A percentile compares a stretch with the other conserved stretches of the same genome.
These are phyloP conservation scores for Gobionotothen gibberifrons DNA, from an alignment of 2,797 vertebrate species.

Conservation along the genomic window DNA sequence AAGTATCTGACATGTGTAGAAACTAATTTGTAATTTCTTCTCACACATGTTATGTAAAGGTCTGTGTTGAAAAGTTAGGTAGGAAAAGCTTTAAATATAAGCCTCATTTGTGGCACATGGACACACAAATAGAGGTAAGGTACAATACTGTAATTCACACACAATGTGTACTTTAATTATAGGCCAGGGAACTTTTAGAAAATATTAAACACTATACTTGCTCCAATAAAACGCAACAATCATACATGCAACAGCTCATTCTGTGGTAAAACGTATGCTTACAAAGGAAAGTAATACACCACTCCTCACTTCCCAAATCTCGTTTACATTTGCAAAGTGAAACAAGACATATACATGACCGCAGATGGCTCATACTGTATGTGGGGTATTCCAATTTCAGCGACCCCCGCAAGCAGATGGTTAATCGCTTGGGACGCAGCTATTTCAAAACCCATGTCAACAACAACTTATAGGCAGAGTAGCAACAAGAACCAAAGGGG, in stretches of 20 bases:
- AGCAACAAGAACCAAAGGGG: slow-evolving; percentile 38
- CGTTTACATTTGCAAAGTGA: slow-evolving; percentile 53
- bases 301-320: neutral
- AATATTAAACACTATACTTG: slow-evolving; percentile 8
- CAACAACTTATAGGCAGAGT: slow-evolving; percentile 61
- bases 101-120: neutral
- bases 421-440: slow-evolving; percentile 62
- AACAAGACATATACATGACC: slow-evolving; percentile 47
- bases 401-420: slow-evolving; percentile 72
- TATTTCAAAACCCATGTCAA: slow-evolving; percentile 79
- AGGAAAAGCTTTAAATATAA: neutral
- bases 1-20: slow-evolving; percentile 5
- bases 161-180: slow-evolving; percentile 10
- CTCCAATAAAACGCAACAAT: slow-evolving; percentile 23
- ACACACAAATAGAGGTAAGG: slow-evolving; percentile 2
- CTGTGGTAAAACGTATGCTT: slow-evolving; percentile 17
- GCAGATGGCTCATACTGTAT: slow-evolving; percentile 41
- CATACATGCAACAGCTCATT: slow-evolving; percentile 22
- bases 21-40: slow-evolving; percentile 7
- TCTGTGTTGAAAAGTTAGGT: neutral
- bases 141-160: slow-evolving; percentile 2
- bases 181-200: neutral
- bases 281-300: slow-evolving; percentile 30
- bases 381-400: slow-evolving; percentile 68
- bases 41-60: neutral